Evolutionary conservation across 2,888 invertebrate species (phyloP).

Genomic region (Lissocephala sabroskyi): DNA sequence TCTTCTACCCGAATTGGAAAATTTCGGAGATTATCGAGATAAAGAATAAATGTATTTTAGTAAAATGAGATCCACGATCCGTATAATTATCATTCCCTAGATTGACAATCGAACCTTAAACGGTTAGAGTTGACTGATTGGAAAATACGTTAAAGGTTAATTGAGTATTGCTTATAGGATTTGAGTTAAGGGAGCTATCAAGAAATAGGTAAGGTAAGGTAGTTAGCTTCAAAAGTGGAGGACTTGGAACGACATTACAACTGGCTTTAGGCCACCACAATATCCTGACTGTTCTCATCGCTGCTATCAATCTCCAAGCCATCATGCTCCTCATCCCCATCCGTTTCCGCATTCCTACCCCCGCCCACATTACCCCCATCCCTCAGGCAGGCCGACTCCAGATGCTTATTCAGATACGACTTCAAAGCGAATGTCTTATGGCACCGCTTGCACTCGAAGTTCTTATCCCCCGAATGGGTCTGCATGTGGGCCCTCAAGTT

Average conservation of each 20-base stretch:
- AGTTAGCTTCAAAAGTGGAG: neutral
- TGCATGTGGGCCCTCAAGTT: slow-evolving; percentile 96
- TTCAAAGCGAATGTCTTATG: slow-evolving; percentile 94
- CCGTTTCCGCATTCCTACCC: slow-evolving; percentile 7
- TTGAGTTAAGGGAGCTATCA: no score
- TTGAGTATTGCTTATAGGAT: no score
- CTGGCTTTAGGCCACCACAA: slow-evolving; percentile 68
- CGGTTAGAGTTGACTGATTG: slow-evolving; percentile 40
- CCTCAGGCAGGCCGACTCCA: slow-evolving; percentile 89
- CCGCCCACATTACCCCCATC: slow-evolving; percentile 66
- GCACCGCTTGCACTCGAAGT: slow-evolving; percentile 89
- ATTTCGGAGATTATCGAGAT: slow-evolving; percentile 20
- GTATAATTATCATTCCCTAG: no score
- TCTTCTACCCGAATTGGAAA: slow-evolving; percentile 33
- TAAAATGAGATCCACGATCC: no score
- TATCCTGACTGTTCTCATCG: slow-evolving; percentile 71
- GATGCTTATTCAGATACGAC: slow-evolving; percentile 95
- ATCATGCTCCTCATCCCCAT: slow-evolving; percentile 19
- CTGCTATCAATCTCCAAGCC: slow-evolving; percentile 65
- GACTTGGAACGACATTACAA: neutral
- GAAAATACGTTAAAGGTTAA: neutral
- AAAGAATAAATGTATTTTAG: neutral
- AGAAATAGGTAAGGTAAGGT: neutral
- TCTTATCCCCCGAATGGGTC: slow-evolving; percentile 93
- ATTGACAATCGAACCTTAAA: slow-evolving; percentile 27